These are phyloP conservation scores for Erannis defoliaria DNA, from an alignment of 2,888 invertebrate species.

Conservation along the genomic window DNA sequence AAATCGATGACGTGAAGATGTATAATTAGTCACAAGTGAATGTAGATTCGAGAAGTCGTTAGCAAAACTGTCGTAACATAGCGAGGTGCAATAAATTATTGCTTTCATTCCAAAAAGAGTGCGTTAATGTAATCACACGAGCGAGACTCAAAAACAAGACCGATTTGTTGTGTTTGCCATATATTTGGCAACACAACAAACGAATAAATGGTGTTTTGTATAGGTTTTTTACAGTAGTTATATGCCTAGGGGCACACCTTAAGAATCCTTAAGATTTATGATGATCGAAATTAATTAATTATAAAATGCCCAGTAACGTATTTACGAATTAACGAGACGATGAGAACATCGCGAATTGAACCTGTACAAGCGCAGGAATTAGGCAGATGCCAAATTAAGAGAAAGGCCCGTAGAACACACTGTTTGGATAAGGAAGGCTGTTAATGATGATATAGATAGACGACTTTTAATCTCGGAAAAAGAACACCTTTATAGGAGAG, in stretches of 20 bases:
- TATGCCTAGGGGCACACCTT: too few species aligned
- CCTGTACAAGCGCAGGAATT: too few species aligned
- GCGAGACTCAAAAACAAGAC: neutral
- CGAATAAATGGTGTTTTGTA: neutral
- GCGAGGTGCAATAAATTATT: neutral
- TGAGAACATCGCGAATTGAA: too few species aligned
- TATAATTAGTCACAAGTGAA: constrained; percentile 19
- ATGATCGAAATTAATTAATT: neutral
- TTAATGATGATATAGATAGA: too few species aligned
- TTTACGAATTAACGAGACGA: too few species aligned
- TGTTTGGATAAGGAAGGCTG: too few species aligned
- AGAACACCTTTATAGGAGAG: too few species aligned
- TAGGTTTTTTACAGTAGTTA: neutral
- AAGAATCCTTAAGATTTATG: too few species aligned
- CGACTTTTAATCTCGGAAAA: too few species aligned
- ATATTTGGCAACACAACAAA: neutral
- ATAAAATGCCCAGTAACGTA: neutral
- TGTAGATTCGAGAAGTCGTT: neutral
- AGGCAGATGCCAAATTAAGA: too few species aligned
- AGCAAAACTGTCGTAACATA: constrained; percentile 10
- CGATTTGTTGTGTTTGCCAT: too few species aligned
- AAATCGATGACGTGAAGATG: constrained; percentile 44
- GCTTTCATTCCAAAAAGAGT: constrained; percentile 7
- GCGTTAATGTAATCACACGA: constrained; percentile 16
- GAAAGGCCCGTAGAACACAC: too few species aligned